Conservation (phyloP, 2,113 vertebrate genomes). For the Nymphicus hollandicus region DNA sequence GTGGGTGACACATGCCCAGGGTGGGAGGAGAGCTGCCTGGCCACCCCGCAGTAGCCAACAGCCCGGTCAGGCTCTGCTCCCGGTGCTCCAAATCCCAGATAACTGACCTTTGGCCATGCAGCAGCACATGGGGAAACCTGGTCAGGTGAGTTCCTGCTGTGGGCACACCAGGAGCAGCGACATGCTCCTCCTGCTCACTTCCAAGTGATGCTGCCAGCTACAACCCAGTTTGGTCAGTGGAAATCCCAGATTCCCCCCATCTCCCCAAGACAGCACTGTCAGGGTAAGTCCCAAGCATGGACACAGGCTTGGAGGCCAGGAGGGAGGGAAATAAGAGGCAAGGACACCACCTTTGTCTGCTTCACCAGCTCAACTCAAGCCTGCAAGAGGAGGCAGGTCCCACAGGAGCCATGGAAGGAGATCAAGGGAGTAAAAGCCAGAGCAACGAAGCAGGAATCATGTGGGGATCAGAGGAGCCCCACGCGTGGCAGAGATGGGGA, state of each 20-base stretch:
- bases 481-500: fast-evolving
- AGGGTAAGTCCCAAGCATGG: fast-evolving
- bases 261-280: background rate
- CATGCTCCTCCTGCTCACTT: background rate
- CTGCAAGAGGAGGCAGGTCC: background rate
- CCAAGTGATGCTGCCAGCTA: background rate
- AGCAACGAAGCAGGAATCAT: background rate
- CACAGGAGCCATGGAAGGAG: fast-evolving
- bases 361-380: background rate
- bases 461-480: background rate
- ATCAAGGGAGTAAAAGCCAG: background rate
- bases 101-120: conserved; percentile 41
- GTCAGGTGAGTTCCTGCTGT: background rate
- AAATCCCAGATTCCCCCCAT: background rate
- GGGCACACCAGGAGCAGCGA: fast-evolving
- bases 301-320: background rate
- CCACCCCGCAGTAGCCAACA: background rate
- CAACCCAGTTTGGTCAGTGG: fast-evolving
- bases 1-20: background rate
- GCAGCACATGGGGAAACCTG: background rate
- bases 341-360: background rate
- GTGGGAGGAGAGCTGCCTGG: background rate
- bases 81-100: background rate
- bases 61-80: background rate
- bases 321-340: background rate